A percentile compares a stretch with the other conserved stretches of the same genome.
Evolutionary conservation across 2,113 vertebrate species (phyloP).

Genomic region (Eulemur rufifrons): DNA sequence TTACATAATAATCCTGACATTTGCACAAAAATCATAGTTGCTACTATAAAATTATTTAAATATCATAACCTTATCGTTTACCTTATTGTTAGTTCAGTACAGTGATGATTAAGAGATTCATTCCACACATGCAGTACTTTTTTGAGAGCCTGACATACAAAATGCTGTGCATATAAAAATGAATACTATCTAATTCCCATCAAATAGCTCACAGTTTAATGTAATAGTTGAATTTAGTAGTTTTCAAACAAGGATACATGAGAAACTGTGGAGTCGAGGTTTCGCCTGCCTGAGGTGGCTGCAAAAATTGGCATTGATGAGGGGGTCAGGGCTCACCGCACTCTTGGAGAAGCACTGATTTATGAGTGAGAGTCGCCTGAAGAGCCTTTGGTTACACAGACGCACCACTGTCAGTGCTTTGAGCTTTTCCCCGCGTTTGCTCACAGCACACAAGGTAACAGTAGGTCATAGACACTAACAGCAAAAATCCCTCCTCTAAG

Average conservation of each 20-base stretch:
- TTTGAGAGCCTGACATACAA: neutral
- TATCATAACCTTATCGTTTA: conserved; percentile 42
- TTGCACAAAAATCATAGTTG: conserved; percentile 51
- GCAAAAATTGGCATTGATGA: accelerated
- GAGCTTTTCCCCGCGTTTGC: neutral
- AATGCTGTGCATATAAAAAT: conserved; percentile 8
- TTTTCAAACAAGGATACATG: neutral
- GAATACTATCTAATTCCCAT: conserved; percentile 5
- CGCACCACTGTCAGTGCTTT: neutral
- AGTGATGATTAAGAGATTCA: conserved; percentile 45
- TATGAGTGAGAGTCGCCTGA: neutral
- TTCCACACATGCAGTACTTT: neutral
- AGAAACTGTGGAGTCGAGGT: neutral
- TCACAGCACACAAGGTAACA: neutral
- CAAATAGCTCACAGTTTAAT: neutral
- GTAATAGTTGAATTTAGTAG: neutral
- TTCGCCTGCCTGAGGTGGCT: neutral
- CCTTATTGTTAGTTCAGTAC: neutral
- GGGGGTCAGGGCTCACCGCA: neutral
- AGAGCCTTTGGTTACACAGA: neutral
- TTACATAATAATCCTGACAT: conserved; percentile 43
- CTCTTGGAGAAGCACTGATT: neutral
- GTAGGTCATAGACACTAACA: neutral
- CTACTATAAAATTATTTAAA: conserved; percentile 46
- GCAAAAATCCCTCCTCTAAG: neutral